Evolutionary conservation across 2,797 vertebrate genomes (phyloP), one percentile per base, ranked within the genome.

Genomic region (Cyprinodon diabolis): DNA sequence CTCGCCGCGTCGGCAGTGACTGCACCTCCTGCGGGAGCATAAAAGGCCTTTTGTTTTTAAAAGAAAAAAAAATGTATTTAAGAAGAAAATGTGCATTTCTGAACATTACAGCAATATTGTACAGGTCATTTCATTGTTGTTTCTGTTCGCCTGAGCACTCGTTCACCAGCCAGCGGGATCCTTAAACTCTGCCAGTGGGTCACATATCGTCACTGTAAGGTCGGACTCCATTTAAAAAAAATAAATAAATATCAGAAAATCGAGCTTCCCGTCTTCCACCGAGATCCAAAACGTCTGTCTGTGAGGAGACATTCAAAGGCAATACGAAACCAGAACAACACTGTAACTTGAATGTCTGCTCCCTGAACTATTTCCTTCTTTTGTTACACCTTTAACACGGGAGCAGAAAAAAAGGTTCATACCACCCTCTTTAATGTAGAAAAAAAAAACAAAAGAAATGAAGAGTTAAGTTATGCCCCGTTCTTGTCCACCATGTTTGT

Each of bases 51-150:
- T 93, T 60, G 30, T 30, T 30, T 30, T 30, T 30, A 30, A 30
- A 43, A 43, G 40, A 43, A 43, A 43, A 43, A 43, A 43, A 43
- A 43, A 43, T 91, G 89, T 90, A 45, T 88, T 88, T 66, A 11
- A 69, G 13, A 56, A 23, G 68, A 87, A 89, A 54, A 88, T 82
- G 88, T 90, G 91, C 84, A 77, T 91, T 89, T 89, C 80, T 67
- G 77, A 87, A 93, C 84, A 87, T 76, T 83, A 91, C 91, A 93
- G 94, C 95, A 94, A 95, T 95, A 95, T 91, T 95, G 93, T 94
- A 93, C 91, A 94, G 92, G 90, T 94, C 88, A 90, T 90, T 81
- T 91, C 84, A 84, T 82, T 14, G 72, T 83, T 6, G 11, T 63
- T 71, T n/a, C 25, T 19, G 23, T 51, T 83, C 49, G 90, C 92